phyloP scores from a whole-genome alignment of 2,888 invertebrate species.

The Tetanocera ferruginea region DNA sequence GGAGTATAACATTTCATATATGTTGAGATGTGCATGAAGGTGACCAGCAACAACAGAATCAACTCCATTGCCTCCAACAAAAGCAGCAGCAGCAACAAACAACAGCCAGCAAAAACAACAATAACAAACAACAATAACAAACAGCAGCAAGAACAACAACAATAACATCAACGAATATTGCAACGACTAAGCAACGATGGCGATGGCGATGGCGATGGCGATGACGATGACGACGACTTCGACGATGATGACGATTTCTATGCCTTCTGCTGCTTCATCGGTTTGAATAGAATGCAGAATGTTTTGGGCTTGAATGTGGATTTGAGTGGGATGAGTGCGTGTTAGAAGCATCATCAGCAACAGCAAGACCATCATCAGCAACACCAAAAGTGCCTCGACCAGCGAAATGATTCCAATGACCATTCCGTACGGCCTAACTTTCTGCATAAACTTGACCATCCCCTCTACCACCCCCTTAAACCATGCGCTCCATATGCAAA shows the following conservation, averaged over 20 bases:
- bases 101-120: constrained; percentile 1
- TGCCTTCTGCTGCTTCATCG: constrained; percentile 27
- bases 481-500: neutral
- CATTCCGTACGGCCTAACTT: neutral
- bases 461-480: neutral
- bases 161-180: constrained; percentile 15
- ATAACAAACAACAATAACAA: neutral
- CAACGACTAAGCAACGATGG: constrained; percentile 8
- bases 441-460: neutral
- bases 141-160: neutral
- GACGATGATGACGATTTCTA: neutral
- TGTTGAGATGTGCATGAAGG: neutral
- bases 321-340: neutral
- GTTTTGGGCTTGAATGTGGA: neutral
- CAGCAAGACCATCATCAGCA: neutral
- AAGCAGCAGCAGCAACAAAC: neutral
- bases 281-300: neutral
- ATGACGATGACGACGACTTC: neutral
- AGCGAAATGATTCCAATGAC: neutral
- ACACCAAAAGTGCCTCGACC: neutral
- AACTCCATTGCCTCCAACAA: neutral
- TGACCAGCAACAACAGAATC: constrained; percentile 9
- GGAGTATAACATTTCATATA: neutral
- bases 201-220: neutral
- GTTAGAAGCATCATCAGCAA: neutral